Conservation (phyloP, 2,113 vertebrate species). For the Elaphurus davidianus region DNA sequence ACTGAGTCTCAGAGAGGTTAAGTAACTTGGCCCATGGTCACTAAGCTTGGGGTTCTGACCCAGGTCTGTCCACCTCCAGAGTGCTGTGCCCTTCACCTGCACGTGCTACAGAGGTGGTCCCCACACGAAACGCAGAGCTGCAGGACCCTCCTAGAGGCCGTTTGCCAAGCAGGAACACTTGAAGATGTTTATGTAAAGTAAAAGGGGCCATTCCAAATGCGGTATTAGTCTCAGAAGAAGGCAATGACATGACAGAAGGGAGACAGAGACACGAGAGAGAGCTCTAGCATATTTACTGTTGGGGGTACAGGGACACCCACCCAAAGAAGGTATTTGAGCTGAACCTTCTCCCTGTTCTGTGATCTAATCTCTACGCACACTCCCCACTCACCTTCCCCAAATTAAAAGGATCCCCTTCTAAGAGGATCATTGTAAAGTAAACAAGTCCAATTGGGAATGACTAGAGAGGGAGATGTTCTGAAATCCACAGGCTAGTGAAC, state of each 20-base stretch:
- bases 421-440: background rate
- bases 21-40: background rate
- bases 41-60: background rate
- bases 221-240: background rate
- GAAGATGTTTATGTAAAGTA: background rate
- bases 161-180: background rate
- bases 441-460: background rate
- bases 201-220: background rate
- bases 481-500: background rate
- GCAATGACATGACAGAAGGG: background rate
- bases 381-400: no score
- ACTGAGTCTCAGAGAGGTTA: background rate
- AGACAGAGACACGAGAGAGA: background rate
- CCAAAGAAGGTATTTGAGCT: background rate
- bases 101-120: background rate
- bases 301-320: background rate
- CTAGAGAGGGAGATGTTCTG: background rate
- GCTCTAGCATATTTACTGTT: background rate
- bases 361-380: background rate
- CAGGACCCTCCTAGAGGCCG: background rate
- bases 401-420: background rate
- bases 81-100: background rate
- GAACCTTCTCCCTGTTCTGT: background rate
- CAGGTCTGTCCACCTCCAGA: background rate
- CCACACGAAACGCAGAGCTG: background rate